Percentiles rank a stretch among this genome's conserved stretches.
These are phyloP conservation scores for Phylloscopus trochilus DNA, from an alignment of 2,113 vertebrate genomes.

Conservation along the genomic window DNA sequence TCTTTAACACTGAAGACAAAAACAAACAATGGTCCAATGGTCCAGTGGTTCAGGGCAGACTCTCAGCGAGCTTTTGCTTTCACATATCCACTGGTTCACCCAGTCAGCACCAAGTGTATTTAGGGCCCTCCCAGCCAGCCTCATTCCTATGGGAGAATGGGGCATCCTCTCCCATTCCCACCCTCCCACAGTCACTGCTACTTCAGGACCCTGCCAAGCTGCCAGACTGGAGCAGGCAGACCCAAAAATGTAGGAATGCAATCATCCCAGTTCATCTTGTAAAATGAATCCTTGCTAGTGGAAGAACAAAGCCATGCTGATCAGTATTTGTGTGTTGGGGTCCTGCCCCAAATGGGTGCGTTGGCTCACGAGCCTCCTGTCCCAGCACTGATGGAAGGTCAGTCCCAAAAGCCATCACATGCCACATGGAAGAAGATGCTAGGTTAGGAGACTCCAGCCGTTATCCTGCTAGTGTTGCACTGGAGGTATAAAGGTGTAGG, in stretches of 20 bases:
- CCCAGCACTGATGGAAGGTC: background rate
- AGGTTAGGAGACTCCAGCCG: background rate
- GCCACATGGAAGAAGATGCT: background rate
- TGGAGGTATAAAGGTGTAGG: background rate
- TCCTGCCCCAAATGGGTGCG: accelerated
- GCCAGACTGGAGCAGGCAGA: background rate
- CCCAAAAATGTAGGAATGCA: background rate
- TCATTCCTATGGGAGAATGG: accelerated
- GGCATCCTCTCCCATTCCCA: background rate
- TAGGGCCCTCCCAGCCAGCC: background rate
- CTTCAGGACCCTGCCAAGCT: background rate
- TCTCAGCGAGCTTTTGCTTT: background rate
- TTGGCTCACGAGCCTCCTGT: background rate
- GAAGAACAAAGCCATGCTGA: background rate
- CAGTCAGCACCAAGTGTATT: background rate
- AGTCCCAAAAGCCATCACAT: background rate
- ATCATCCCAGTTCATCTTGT: background rate
- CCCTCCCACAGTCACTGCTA: accelerated
- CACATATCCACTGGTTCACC: background rate
- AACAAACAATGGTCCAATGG: background rate
- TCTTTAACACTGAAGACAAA: background rate
- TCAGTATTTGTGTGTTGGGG: background rate
- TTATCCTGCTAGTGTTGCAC: background rate
- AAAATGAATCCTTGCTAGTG: background rate
- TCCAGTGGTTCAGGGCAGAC: background rate